These are phyloP conservation scores for Oryctes rhinoceros DNA, from an alignment of 1,140 invertebrate species.

Conservation along the genomic window DNA sequence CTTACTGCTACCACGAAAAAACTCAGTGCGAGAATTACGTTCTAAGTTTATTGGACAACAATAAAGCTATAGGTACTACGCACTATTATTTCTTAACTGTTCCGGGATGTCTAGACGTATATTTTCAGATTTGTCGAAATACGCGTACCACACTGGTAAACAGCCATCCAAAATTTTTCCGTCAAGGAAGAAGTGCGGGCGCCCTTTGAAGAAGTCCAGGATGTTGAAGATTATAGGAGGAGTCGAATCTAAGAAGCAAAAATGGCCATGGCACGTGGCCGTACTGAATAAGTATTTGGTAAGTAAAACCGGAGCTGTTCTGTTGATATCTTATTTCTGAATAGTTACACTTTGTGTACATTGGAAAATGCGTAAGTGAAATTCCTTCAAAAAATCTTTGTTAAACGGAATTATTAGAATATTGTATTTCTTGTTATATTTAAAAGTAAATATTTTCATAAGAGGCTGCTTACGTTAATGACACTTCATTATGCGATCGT, in stretches of 20 bases:
- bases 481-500: too few relatives aligned
- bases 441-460: too few relatives aligned
- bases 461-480: too few relatives aligned
- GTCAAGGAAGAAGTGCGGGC: slow-evolving; percentile 49
- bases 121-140: slow-evolving; percentile 8
- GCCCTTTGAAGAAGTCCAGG: slow-evolving; percentile 52
- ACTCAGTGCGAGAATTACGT: slow-evolving; percentile 82
- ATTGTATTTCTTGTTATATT: too few relatives aligned
- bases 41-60: slow-evolving; percentile 59
- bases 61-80: slow-evolving; percentile 8
- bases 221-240: slow-evolving; percentile 88
- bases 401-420: too few relatives aligned
- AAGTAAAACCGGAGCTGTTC: slow-evolving; percentile 48
- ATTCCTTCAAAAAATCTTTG: too few relatives aligned
- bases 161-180: not conserved
- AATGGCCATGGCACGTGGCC: slow-evolving; percentile 95
- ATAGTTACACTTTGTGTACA: too few relatives aligned
- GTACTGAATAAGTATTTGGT: slow-evolving; percentile 84
- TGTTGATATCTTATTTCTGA: too few relatives aligned
- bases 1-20: slow-evolving; percentile 84
- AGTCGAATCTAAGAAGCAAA: slow-evolving; percentile 74
- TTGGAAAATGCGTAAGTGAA: too few relatives aligned
- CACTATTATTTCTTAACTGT: not conserved
- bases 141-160: slow-evolving; percentile 5
- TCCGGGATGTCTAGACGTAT: not conserved